A percentile compares a stretch with the other conserved stretches of the same genome.
phyloP scores from a whole-genome alignment of 2,113 vertebrate genomes.

The Corythoichthys intestinalis region DNA sequence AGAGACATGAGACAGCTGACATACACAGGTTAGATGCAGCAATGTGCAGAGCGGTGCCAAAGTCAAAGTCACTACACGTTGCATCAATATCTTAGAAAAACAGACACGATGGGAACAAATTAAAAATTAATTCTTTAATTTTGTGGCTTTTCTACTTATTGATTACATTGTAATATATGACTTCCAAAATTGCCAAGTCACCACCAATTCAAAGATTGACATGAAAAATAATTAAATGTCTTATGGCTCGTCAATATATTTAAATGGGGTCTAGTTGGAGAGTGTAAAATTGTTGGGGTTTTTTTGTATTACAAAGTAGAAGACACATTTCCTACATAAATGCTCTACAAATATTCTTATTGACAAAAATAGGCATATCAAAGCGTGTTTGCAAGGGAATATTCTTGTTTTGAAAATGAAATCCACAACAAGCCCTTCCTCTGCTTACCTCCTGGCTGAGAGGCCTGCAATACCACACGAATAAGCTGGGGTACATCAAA shows the following conservation, averaged over 20 bases:
- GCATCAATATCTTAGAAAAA: slow-evolving; percentile 83
- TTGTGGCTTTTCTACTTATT: not conserved
- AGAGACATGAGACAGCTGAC: slow-evolving; percentile 83
- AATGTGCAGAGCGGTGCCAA: slow-evolving; percentile 94
- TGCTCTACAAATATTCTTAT: too few relatives aligned
- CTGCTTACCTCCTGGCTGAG: slow-evolving; percentile 84
- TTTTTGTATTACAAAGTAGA: too few relatives aligned
- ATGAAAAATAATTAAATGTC: not conserved
- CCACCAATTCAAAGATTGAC: not conserved
- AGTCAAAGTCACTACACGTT: slow-evolving; percentile 97
- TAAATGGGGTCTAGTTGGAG: too few relatives aligned
- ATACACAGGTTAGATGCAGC: slow-evolving; percentile 91
- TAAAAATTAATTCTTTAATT: not conserved
- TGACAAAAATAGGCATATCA: too few relatives aligned
- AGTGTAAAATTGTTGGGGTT: too few relatives aligned
- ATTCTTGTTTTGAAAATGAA: not conserved
- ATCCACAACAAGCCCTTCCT: not conserved
- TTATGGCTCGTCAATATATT: too few relatives aligned
- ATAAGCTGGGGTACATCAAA: slow-evolving; percentile 95
- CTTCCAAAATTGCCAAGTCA: not conserved
- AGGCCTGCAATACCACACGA: slow-evolving; percentile 82
- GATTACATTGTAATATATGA: not conserved
- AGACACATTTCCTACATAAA: too few relatives aligned
- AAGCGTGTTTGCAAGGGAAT: too few relatives aligned
- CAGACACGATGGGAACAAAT: not conserved